A percentile compares a stretch with the other conserved stretches of the same genome.
These are phyloP conservation scores for Nomada ruficornis DNA, from an alignment of 2,888 invertebrate genomes.

Conservation along the genomic window DNA sequence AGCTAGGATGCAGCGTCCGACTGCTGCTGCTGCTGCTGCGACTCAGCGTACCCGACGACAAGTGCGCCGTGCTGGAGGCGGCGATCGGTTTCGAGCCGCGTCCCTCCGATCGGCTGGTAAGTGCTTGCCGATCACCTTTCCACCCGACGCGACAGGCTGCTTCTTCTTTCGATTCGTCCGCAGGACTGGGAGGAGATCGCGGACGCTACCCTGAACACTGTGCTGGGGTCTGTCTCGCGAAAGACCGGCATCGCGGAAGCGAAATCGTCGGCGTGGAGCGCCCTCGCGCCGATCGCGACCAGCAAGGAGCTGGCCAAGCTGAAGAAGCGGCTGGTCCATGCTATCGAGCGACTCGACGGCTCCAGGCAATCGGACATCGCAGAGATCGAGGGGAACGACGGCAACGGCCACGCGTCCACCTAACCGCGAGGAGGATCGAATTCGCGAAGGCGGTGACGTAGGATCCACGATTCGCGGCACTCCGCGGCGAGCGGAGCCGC, in stretches of 20 bases:
- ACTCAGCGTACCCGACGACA: constrained; percentile 75
- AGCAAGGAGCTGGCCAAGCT: constrained; percentile 75
- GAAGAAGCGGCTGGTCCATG: constrained; percentile 78
- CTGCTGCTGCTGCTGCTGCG: constrained; percentile 75
- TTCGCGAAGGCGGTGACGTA: constrained; percentile 11
- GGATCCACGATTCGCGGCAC: constrained; percentile 35
- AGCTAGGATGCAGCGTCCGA: constrained; percentile 72
- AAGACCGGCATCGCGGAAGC: constrained; percentile 85
- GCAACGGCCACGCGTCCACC: constrained; percentile 16
- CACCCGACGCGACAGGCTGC: neutral
- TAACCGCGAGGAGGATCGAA: neutral
- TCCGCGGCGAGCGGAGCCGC: constrained; percentile 4
- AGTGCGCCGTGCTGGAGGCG: constrained; percentile 76
- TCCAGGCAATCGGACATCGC: constrained; percentile 67
- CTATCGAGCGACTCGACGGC: constrained; percentile 74
- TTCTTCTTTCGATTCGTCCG: neutral
- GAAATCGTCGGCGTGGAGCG: constrained; percentile 82
- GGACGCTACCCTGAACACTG: constrained; percentile 88
- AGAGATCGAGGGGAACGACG: constrained; percentile 68
- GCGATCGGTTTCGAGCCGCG: constrained; percentile 78
- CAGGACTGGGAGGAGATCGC: constrained; percentile 93
- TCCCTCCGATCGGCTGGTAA: constrained; percentile 76
- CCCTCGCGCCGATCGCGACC: constrained; percentile 79
- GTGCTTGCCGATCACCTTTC: constrained; percentile 44
- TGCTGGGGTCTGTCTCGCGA: constrained; percentile 87